A percentile compares a stretch with the other conserved stretches of the same genome.
These are phyloP conservation scores for Echinarachnius parma DNA, from an alignment of 53 echinoderm and acorn worm genomes.

Conservation along the genomic window DNA sequence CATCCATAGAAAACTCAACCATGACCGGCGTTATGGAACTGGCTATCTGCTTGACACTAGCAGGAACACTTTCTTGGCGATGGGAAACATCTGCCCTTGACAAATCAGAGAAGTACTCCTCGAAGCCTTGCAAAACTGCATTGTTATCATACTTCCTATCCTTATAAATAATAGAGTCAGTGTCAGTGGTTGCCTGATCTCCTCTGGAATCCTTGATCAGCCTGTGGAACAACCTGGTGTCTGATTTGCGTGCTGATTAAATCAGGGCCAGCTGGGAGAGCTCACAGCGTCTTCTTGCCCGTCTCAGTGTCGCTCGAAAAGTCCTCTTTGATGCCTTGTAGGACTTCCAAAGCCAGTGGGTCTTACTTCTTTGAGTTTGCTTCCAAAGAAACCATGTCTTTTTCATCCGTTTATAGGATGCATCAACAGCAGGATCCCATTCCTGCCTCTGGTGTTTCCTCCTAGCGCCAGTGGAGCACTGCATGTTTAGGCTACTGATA, in stretches of 20 bases:
- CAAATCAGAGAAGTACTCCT: not conserved
- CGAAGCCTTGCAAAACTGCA: not conserved
- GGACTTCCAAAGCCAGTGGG: not conserved
- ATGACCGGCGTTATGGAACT: not conserved
- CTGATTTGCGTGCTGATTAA: not conserved
- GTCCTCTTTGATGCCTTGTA: not conserved
- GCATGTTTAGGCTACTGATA: too few species aligned
- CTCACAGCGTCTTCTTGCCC: not conserved
- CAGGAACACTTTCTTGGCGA: not conserved
- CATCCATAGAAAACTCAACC: not conserved
- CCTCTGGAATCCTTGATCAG: not conserved
- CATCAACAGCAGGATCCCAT: not conserved
- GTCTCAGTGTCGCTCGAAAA: not conserved
- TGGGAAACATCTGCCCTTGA: too few species aligned
- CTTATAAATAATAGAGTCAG: not conserved
- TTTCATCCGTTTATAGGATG: not conserved
- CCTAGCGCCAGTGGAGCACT: too few species aligned
- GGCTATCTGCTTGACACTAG: not conserved
- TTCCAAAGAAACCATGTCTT: not conserved
- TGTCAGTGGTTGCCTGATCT: not conserved
- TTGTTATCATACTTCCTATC: not conserved
- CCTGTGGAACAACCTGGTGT: not conserved
- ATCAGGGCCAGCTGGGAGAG: not conserved
- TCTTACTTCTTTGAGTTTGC: not conserved
- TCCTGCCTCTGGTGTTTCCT: not conserved